Base-by-base conservation (phyloP, 2,113 vertebrate genomes). In the Pardalotus punctatus region DNA sequence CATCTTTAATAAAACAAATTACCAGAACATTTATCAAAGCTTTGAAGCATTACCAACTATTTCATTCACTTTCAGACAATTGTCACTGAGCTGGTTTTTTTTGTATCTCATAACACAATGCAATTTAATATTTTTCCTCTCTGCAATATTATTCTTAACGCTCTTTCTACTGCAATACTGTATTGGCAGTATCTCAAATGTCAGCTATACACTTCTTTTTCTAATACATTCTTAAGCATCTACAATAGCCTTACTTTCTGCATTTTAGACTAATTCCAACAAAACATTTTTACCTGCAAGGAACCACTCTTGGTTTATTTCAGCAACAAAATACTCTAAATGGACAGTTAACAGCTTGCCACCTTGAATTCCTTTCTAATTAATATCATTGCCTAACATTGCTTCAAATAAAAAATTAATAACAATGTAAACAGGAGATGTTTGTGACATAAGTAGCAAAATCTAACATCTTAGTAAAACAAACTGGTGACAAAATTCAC, bases 381-480 rank as follows among this genome's bases (percentile, higher is more conserved):
- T 43, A 42, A 50, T 10, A 22, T 48, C 10, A 48, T 45, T 3
- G 1, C 0, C 0, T 38, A 42, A 66, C 4, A 25, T 1, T 51
- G 29, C 48, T 81, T 79, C 38, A 86, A 77, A 56, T 7, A n/a
- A 80, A 80, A 93, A 45, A 12, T 0, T 11, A 38, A 4, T 16
- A 66, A 66, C 47, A 33, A 45, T 4, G 20, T 57, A 60, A 83
- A 69, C 18, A 9, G 2, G 33, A 84, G 4, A 60, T 20, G 11
- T 45, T 77, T 24, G 31, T 24, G 28, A 66, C 27, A 21, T 5
- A 15, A 67, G 29, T 2, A 62, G 35, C 20, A 80, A 86, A 88
- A 93, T 35, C 38, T 38, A 11, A 14, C 13, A 33, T 47, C 11
- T 54, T 36, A 6, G 23, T 67, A 35, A 81, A 86, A 79, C 3